Conservation (phyloP, 2,797 vertebrate genomes). For the Periophthalmus magnuspinnatus region DNA sequence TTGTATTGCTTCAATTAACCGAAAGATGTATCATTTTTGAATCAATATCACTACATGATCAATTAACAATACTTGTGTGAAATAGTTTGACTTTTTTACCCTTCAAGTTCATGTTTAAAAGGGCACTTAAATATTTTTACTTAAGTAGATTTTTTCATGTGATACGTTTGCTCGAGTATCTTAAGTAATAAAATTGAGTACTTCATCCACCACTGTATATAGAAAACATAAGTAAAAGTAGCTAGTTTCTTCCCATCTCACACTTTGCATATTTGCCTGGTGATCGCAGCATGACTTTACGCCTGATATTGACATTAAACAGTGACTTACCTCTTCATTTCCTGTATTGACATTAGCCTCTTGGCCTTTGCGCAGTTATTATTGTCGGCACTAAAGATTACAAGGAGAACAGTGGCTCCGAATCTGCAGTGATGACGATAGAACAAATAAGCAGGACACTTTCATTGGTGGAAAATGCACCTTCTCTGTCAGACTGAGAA, state of each 20-base stretch:
- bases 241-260: background rate
- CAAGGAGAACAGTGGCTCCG: background rate
- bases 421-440: background rate
- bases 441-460: slow-evolving; percentile 6
- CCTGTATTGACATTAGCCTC: slow-evolving; percentile 1
- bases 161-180: too few species aligned
- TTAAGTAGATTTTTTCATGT: too few species aligned
- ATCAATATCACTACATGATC: too few species aligned
- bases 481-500: slow-evolving; percentile 4
- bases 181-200: too few species aligned
- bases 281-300: background rate
- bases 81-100: too few species aligned
- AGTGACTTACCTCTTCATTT: slow-evolving; percentile 1
- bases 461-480: slow-evolving; percentile 13
- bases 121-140: too few species aligned
- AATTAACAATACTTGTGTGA: too few species aligned
- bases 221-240: background rate
- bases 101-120: too few species aligned
- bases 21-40: too few species aligned
- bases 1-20: too few species aligned
- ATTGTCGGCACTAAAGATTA: slow-evolving; percentile 12
- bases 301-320: background rate
- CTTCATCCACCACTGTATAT: background rate
- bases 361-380: slow-evolving; percentile 5
- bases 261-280: background rate